phyloP scores from a whole-genome alignment of 2,797 vertebrate species.

The Champsocephalus esox region DNA sequence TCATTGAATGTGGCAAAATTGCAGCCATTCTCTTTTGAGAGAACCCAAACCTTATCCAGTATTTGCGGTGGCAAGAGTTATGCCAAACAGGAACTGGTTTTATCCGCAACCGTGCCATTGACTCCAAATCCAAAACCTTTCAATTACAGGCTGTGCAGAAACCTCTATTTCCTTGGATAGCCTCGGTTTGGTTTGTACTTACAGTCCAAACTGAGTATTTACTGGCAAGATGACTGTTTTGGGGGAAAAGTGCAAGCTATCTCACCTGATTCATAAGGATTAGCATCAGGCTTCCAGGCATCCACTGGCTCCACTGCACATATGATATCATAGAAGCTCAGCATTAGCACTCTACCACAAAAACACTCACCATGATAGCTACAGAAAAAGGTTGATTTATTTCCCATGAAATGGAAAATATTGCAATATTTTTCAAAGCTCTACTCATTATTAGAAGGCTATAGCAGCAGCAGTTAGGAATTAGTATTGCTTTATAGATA shows the following conservation, averaged over 20 bases:
- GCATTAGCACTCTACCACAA: constrained; percentile 50
- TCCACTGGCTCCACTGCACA: constrained; percentile 83
- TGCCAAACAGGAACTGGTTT: constrained; percentile 55
- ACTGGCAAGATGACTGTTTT: constrained; percentile 35
- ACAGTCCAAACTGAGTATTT: constrained; percentile 34
- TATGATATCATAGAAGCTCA: constrained; percentile 66
- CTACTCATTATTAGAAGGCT: constrained; percentile 1
- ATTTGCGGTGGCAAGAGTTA: constrained; percentile 56
- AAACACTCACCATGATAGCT: constrained; percentile 20
- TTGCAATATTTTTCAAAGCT: not conserved
- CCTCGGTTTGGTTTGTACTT: constrained; percentile 51
- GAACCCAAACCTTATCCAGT: constrained; percentile 10
- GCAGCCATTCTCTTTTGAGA: constrained; percentile 30
- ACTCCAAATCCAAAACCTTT: constrained; percentile 46
- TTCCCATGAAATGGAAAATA: constrained; percentile 12
- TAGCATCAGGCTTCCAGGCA: constrained; percentile 84
- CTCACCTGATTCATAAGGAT: constrained; percentile 89
- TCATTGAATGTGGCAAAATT: not conserved
- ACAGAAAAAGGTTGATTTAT: not conserved
- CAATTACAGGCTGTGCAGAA: constrained; percentile 73
- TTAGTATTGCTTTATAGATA: not conserved
- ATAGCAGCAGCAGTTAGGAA: constrained; percentile 14
- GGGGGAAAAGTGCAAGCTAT: constrained; percentile 9
- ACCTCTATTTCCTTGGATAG: constrained; percentile 50
- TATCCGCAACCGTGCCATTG: constrained; percentile 54